Conservation (phyloP, 1,140 invertebrate species). For the Anthonomus grandis region DNA sequence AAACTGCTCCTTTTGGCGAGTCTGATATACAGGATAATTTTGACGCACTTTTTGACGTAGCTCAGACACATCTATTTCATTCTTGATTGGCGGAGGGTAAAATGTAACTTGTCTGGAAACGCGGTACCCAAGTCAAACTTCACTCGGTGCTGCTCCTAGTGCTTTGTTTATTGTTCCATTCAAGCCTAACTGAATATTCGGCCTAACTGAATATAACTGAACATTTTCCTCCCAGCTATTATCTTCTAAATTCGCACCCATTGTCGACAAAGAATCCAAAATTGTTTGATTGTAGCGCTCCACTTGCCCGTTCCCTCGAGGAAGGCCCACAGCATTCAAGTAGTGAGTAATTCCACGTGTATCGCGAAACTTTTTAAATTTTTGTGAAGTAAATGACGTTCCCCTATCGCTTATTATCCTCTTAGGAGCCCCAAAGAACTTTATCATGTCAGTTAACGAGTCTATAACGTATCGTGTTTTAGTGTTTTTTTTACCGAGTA, state of each 20-base stretch:
- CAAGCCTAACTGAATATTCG: slow-evolving; percentile 25
- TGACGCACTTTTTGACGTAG: slow-evolving; percentile 8
- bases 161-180: slow-evolving; percentile 19
- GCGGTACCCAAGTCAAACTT: slow-evolving; percentile 19
- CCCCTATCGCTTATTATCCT: slow-evolving; percentile 36
- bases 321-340: slow-evolving; percentile 34
- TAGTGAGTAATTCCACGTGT: slow-evolving; percentile 26
- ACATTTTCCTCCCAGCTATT: slow-evolving; percentile 24
- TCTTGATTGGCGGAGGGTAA: neutral
- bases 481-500: too few relatives aligned
- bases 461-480: slow-evolving; percentile 29
- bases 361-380: slow-evolving; percentile 32
- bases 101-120: slow-evolving; percentile 6
- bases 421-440: slow-evolving; percentile 29
- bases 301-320: slow-evolving; percentile 37
- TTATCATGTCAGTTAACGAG: slow-evolving; percentile 17
- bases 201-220: too few relatives aligned
- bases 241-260: slow-evolving; percentile 16
- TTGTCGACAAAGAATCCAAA: slow-evolving; percentile 28
- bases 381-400: slow-evolving; percentile 29
- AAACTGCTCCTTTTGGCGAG: slow-evolving; percentile 18
- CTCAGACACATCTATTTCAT: slow-evolving; percentile 9
- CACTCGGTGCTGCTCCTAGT: slow-evolving; percentile 13
- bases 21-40: slow-evolving; percentile 24
- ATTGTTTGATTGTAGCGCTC: slow-evolving; percentile 34